A percentile compares a stretch with the other conserved stretches of the same genome.
Evolutionary conservation across 2,113 vertebrate genomes (phyloP).

Genomic region (Sceloporus undulatus): DNA sequence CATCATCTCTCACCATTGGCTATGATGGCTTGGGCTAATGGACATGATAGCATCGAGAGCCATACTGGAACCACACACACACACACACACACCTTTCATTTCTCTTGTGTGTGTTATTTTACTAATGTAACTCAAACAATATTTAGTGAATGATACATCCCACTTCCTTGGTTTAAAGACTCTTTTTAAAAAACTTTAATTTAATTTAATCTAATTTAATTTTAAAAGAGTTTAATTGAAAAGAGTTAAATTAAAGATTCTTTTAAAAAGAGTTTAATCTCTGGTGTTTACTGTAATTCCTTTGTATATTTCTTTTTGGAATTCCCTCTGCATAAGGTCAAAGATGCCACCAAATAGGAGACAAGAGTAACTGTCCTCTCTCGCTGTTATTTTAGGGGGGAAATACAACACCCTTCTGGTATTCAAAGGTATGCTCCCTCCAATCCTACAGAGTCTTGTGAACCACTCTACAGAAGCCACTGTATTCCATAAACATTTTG

Average conservation of each 20-base stretch:
- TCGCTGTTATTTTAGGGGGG: neutral
- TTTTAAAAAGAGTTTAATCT: neutral
- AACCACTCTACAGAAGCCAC: neutral
- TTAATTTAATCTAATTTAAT: too few relatives aligned
- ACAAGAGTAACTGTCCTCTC: neutral
- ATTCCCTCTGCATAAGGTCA: neutral
- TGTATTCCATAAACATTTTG: neutral
- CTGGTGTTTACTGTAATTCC: neutral
- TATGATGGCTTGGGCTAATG: neutral
- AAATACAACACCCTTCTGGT: too few relatives aligned
- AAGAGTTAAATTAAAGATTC: too few relatives aligned
- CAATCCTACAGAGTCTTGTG: neutral
- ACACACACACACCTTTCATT: too few relatives aligned
- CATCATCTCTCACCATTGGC: neutral
- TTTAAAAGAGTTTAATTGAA: too few relatives aligned
- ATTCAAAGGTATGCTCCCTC: neutral
- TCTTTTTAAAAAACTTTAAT: neutral
- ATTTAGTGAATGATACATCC: too few relatives aligned
- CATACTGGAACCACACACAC: too few relatives aligned
- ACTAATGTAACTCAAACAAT: too few relatives aligned
- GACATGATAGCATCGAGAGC: neutral
- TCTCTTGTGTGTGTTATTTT: too few relatives aligned
- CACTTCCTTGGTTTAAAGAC: too few relatives aligned
- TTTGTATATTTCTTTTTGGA: neutral
- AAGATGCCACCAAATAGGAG: neutral